A percentile compares a stretch with the other conserved stretches of the same genome.
Conservation (phyloP, 2,113 vertebrate species). For the Malurus alboscapulatus region DNA sequence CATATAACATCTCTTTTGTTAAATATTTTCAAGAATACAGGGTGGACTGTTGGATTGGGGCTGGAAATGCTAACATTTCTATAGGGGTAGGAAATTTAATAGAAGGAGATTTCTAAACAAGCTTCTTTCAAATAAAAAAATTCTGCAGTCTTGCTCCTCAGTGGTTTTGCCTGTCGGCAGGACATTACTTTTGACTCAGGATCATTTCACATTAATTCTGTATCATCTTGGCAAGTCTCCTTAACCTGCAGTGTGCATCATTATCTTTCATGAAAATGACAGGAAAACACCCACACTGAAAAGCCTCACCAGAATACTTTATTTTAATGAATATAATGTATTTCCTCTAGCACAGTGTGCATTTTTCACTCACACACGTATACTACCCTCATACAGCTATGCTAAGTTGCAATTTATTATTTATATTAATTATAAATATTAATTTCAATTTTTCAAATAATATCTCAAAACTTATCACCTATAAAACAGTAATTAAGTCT, state of each 20-base stretch:
- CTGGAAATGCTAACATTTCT: background rate
- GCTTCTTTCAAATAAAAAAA: background rate
- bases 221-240: background rate
- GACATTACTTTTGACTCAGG: background rate
- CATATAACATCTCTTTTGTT: background rate
- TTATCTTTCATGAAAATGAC: background rate
- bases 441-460: background rate
- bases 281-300: background rate
- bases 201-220: background rate
- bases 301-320: background rate
- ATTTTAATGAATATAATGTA: background rate
- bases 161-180: background rate
- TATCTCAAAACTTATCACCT: background rate
- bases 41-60: background rate
- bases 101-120: background rate
- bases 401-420: background rate
- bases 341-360: background rate
- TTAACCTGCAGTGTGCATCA: background rate
- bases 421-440: background rate
- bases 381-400: background rate
- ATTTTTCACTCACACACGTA: background rate
- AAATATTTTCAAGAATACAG: background rate
- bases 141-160: background rate
- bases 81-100: background rate
- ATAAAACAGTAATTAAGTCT: background rate